phyloP scores from a whole-genome alignment of 2,888 invertebrate species.

The Biston betularia region DNA sequence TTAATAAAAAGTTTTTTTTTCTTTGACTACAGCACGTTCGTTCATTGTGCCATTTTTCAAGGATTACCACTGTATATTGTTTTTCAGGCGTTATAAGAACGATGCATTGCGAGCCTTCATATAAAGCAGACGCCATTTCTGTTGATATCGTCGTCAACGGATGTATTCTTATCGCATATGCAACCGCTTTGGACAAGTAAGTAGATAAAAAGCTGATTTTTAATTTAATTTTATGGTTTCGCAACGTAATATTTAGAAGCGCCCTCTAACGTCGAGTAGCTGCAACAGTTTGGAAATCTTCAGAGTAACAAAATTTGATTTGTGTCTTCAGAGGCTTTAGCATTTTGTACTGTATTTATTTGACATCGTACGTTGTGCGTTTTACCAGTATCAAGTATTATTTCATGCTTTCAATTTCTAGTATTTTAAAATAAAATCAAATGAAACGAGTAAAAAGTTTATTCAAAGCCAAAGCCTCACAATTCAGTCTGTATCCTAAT shows the following conservation, averaged over 20 bases:
- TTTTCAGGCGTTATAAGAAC: slow-evolving; percentile 89
- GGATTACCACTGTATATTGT: not conserved
- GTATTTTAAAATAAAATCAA: too few species aligned
- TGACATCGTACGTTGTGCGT: too few species aligned
- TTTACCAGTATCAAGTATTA: too few species aligned
- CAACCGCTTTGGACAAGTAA: slow-evolving; percentile 78
- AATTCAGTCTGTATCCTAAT: too few species aligned
- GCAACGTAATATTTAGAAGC: too few species aligned
- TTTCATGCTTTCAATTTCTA: too few species aligned
- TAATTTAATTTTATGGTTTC: not conserved
- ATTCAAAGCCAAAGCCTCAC: too few species aligned
- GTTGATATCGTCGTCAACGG: slow-evolving; percentile 93
- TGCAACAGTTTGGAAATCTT: not conserved
- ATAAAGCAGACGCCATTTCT: slow-evolving; percentile 90
- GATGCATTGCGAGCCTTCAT: slow-evolving; percentile 91
- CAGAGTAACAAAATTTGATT: not conserved
- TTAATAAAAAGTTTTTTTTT: too few species aligned
- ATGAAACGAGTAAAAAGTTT: too few species aligned
- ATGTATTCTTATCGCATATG: slow-evolving; percentile 91
- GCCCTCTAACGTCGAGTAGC: slow-evolving; percentile 22
- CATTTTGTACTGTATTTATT: too few species aligned
- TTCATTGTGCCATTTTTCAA: not conserved
- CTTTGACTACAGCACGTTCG: too few species aligned
- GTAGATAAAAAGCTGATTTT: slow-evolving; percentile 23
- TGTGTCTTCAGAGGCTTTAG: too few species aligned